Evolutionary conservation across 2,888 invertebrate genomes (phyloP), one percentile per base, ranked within the genome.

Genomic region (Capitulum mitella): DNA sequence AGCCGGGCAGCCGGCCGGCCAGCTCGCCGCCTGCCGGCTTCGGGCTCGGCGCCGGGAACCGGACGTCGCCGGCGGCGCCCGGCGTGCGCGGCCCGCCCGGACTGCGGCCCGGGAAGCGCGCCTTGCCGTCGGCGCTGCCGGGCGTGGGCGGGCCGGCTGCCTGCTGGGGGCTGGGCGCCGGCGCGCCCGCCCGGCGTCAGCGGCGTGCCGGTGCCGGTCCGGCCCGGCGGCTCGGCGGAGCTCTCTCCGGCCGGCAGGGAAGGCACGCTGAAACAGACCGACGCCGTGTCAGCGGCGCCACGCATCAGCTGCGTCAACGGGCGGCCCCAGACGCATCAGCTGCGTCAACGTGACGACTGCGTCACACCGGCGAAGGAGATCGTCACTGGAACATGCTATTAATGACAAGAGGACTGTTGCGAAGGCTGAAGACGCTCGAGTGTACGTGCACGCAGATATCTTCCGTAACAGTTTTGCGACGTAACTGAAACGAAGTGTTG

Each of bases 161-260:
- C 51, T 51, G 51, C 51, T 51, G 51, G 19, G 22, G 79, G 22
- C 81, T 78, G 61, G 81, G 80, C 78, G 80, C 81, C 54, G 80
- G 79, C 43, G 80, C 77, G 77, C 79, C 81, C 80, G 29, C 81
- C 81, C 48, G 89, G 88, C 32, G 87, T 86, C 80, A 86, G 84
- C 32, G 87, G 86, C 64, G 89, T 89, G 79, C 88, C 88, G 64
- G 89, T 88, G 54, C 88, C 88, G 58, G 80, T 79, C 22, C 79
- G 78, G 5, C n/a, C 37, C 85, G 83, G 26, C 8, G 48, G 12
- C 51, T 51, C 51, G 51, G 1, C 51, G 3, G 58, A 8, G 10
- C 14, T 34, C 32, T 61, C 32, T 6, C n/a, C 16, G 5, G 5
- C 61, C 2, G 61, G 16, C 29, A n/a, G n/a, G 12, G 61, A 61